These are phyloP conservation scores for Rhinichthys osculus DNA, from an alignment of 2,797 vertebrate species.

Conservation along the genomic window DNA sequence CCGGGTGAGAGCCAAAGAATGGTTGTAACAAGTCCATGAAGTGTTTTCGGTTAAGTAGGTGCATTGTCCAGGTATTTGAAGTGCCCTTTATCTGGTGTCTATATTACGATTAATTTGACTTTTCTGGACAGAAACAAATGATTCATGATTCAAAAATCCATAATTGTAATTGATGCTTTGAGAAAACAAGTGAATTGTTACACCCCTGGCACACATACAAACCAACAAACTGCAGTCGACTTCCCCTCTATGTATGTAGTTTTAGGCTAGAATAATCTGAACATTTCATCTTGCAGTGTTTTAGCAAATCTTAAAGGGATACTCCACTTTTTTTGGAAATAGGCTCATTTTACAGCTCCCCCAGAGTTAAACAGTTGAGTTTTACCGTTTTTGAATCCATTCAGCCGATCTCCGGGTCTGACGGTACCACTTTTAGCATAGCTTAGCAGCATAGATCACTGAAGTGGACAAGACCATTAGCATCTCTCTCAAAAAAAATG, in stretches of 20 bases:
- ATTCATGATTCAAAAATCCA: background rate
- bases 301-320: constrained; percentile 4
- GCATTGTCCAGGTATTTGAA: background rate
- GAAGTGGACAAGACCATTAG: too few relatives aligned
- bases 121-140: background rate
- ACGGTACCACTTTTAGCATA: too few relatives aligned
- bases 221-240: background rate
- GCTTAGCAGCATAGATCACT: too few relatives aligned
- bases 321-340: too few relatives aligned
- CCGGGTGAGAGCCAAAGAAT: too few relatives aligned
- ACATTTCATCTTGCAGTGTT: background rate
- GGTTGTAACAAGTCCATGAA: too few relatives aligned
- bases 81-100: background rate
- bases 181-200: background rate
- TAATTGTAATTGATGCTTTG: background rate
- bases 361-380: too few relatives aligned
- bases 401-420: too few relatives aligned
- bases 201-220: background rate
- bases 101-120: background rate
- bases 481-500: too few relatives aligned
- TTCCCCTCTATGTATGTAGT: background rate
- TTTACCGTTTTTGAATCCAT: too few relatives aligned
- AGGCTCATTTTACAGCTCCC: too few relatives aligned
- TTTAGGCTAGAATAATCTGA: background rate
- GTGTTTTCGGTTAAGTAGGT: background rate